Conservation (phyloP, 2,797 vertebrate species). For the Scleropages formosus region DNA sequence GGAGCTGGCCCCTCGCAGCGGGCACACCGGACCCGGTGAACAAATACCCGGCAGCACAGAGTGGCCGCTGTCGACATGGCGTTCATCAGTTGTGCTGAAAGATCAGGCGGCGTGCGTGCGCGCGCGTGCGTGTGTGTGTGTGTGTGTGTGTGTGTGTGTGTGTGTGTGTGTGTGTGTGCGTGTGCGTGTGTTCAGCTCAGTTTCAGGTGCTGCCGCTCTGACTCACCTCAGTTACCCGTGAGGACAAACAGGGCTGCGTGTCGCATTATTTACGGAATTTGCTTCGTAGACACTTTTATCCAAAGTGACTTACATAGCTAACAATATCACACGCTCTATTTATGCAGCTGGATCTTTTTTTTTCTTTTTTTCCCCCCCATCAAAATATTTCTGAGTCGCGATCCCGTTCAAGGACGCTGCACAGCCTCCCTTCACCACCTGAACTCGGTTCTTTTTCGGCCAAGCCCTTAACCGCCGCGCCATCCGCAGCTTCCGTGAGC, state of each 20-base stretch:
- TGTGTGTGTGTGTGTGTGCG: no score
- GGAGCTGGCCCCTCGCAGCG: not conserved
- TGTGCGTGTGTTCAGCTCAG: constrained; percentile 39
- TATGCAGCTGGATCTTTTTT: not conserved
- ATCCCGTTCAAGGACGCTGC: no score
- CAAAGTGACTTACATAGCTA: not conserved
- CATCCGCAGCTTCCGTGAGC: not conserved
- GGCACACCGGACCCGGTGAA: not conserved
- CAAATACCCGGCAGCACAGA: not conserved
- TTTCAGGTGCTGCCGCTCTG: not conserved
- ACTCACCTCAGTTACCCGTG: constrained; percentile 4
- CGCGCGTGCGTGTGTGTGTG: not conserved
- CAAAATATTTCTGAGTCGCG: no score
- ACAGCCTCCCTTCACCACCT: no score
- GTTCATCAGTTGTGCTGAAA: not conserved
- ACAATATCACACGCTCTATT: not conserved
- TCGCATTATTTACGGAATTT: not conserved
- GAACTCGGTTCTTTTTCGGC: no score
- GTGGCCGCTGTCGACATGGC: not conserved
- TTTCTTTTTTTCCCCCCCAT: no score
- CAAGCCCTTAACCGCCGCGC: not conserved
- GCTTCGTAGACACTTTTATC: not conserved
- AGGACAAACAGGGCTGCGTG: not conserved
- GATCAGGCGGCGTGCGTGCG: not conserved
- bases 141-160: not conserved